Evolutionary conservation across 2,113 vertebrate species (phyloP).

Genomic region (Gymnobelideus leadbeateri): DNA sequence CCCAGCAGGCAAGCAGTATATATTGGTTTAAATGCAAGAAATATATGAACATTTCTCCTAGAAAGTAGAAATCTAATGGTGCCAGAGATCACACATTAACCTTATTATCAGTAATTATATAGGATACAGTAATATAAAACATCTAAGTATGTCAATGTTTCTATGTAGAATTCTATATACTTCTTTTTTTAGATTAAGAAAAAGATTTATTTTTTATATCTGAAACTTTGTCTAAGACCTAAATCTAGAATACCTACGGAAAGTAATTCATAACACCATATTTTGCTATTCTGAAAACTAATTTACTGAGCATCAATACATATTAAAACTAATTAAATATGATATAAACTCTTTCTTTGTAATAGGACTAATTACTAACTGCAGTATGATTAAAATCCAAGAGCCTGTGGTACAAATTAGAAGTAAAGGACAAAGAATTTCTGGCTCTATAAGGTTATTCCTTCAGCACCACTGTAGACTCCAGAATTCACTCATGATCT

Average conservation of each 20-base stretch:
- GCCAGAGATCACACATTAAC: neutral
- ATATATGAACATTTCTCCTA: neutral
- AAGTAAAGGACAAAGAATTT: conserved; percentile 20
- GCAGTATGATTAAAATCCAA: neutral
- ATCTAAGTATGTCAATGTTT: neutral
- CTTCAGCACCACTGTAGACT: neutral
- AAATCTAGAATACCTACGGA: neutral
- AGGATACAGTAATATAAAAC: neutral
- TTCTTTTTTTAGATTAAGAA: conserved; percentile 19
- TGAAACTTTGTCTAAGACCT: neutral
- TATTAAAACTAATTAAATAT: neutral
- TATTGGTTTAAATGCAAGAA: neutral
- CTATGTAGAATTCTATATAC: neutral
- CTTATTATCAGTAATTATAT: neutral
- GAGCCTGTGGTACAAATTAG: neutral
- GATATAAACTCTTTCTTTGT: neutral
- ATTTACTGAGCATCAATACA: neutral
- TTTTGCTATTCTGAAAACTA: neutral
- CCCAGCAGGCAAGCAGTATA: too few relatives aligned
- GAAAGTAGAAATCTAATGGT: neutral
- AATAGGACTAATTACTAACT: neutral
- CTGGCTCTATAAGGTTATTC: neutral
- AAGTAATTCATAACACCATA: neutral
- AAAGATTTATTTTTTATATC: neutral
- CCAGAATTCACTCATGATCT: neutral